Base-by-base conservation (phyloP, 2,888 invertebrate species). In the Tiphia femorata region DNA sequence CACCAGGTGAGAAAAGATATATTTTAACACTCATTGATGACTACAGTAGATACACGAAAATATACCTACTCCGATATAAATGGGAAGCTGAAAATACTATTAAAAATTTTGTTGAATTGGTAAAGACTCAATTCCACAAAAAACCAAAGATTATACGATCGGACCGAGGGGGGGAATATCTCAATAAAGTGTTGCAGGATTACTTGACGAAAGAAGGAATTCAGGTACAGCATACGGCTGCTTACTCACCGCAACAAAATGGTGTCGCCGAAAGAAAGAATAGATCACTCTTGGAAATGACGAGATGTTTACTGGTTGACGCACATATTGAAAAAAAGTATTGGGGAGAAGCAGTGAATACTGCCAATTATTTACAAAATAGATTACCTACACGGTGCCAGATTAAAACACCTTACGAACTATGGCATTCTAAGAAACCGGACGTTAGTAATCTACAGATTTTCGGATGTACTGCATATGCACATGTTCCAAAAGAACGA, bases 11-110 rank as follows among this genome's bases (percentile, higher is more conserved):
- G 14, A 73, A 73, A 27, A 52, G 67, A n/a, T 77, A 73, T 50
- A 17, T 77, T 1, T 7, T 78, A 1, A 78, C 72, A 0, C 59
- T 80, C 7, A 76, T 77, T n/a, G 78, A 79, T 49, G 79, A 80
- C 62, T 78, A 49, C 50, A 73, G 73, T 3, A 56, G 70, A 33
- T 79, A 65, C 41, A 70, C 71, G 5, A 41, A 44, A 0, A 49
- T 76, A 30, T 72, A 63, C 53, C 38, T 78, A 0, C 14, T 77
- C 3, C 43, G 49, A 33, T 23, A 69, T 20, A 75, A 76, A 51
- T 67, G 58, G 1, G 68, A 75, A 42, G 65, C 48, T 10, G 17
- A 25, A 1, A 25, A 43, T 3, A 48, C 10, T 3, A 48, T 52
- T n/a, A 42, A 48, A 10, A 10, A 47, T 6, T 58, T 33, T 21